Conservation (phyloP, 2,797 vertebrate genomes). For the Enteromius treurensis region DNA sequence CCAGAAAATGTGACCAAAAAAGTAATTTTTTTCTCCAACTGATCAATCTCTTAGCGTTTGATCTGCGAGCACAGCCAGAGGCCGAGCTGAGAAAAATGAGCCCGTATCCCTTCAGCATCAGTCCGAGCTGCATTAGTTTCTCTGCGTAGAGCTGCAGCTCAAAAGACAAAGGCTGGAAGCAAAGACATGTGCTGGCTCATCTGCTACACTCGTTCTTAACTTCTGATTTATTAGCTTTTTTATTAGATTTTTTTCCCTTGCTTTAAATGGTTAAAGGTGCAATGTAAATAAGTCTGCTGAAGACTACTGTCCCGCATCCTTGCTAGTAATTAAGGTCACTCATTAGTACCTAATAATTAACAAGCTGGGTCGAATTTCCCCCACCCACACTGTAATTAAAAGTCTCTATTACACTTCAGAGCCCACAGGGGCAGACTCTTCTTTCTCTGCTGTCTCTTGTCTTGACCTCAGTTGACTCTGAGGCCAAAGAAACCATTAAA, state of each 20-base stretch:
- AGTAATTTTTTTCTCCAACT: constrained; percentile 27
- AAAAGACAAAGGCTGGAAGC: constrained; percentile 36
- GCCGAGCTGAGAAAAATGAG: constrained; percentile 57
- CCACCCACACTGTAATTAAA: constrained; percentile 36
- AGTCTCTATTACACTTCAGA: constrained; percentile 39
- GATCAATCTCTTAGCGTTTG: constrained; percentile 56
- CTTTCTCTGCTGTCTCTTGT: constrained; percentile 22
- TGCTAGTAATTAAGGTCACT: constrained; percentile 42
- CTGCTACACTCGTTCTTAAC: background rate
- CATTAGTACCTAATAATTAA: constrained; percentile 44
- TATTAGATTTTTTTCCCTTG: background rate
- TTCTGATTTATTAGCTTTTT: constrained; percentile 2
- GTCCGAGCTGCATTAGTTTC: constrained; percentile 35
- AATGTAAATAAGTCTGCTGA: constrained; percentile 17
- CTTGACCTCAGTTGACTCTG: constrained; percentile 31
- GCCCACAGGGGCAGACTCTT: constrained; percentile 20
- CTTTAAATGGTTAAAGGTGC: constrained; percentile 24
- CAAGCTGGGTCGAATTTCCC: constrained; percentile 23
- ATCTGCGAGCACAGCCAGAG: constrained; percentile 58
- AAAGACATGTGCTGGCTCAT: constrained; percentile 22
- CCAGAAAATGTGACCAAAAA: constrained; percentile 8
- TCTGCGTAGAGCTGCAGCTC: constrained; percentile 26
- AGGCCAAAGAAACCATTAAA: constrained; percentile 13
- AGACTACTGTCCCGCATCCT: constrained; percentile 25
- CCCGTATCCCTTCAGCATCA: constrained; percentile 28